Evolutionary conservation across 1,140 invertebrate genomes (phyloP).

Genomic region (Bilobella aurantiaca): DNA sequence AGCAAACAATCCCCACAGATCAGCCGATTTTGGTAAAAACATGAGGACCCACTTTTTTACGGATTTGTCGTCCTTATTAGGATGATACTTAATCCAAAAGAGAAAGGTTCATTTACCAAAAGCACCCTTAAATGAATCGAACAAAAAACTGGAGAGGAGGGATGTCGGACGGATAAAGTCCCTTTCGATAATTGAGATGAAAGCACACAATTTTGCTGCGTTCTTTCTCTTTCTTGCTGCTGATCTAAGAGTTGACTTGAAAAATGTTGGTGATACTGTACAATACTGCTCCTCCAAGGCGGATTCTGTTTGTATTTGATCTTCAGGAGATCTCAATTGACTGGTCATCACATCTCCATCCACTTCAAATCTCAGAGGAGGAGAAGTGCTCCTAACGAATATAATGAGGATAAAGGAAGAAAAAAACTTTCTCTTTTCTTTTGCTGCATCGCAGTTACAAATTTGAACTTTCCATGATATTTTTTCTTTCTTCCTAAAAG

Average conservation of each 20-base stretch:
- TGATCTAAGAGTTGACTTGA: too few species aligned
- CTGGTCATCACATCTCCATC: constrained; percentile 1
- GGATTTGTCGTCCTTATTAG: constrained; percentile 5
- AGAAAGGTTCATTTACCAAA: constrained; percentile 5
- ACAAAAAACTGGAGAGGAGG: too few species aligned
- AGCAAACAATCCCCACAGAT: not conserved
- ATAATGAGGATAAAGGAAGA: not conserved
- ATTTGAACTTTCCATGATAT: not conserved
- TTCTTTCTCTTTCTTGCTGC: too few species aligned
- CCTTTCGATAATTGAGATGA: too few species aligned
- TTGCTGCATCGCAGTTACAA: not conserved
- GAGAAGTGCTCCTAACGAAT: constrained; percentile 1
- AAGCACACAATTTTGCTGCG: too few species aligned
- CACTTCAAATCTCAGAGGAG: not conserved
- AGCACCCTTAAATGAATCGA: not conserved
- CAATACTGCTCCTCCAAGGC: too few species aligned
- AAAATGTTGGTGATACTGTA: too few species aligned
- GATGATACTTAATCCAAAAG: constrained; percentile 1
- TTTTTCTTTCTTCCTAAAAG: not conserved
- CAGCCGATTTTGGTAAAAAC: constrained; percentile 1
- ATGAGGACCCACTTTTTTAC: constrained; percentile 2
- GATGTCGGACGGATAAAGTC: too few species aligned
- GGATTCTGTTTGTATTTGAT: not conserved
- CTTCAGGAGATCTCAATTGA: not conserved
- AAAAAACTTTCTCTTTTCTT: not conserved